These are phyloP conservation scores for Hyles euphorbiae DNA, from an alignment of 1,140 invertebrate genomes.

Conservation along the genomic window DNA sequence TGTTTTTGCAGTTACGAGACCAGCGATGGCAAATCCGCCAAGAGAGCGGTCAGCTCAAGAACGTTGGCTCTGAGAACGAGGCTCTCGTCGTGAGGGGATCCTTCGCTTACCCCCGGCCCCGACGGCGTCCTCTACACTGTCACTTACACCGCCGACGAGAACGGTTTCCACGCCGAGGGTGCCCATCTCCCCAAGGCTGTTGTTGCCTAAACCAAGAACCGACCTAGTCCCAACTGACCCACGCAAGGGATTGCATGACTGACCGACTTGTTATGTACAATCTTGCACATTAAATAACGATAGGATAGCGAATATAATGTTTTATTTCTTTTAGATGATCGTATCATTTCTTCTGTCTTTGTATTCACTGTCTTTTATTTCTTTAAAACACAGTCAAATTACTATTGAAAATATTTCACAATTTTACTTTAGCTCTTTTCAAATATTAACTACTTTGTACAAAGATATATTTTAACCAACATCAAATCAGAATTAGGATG, in stretches of 20 bases:
- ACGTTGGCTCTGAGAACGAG: constrained; percentile 78
- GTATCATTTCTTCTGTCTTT: too few species aligned
- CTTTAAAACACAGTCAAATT: too few species aligned
- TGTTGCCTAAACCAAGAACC: constrained; percentile 8
- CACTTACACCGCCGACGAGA: constrained; percentile 74
- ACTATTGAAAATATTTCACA: too few species aligned
- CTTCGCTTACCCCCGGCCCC: constrained; percentile 75
- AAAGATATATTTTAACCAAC: too few species aligned
- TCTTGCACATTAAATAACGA: constrained; percentile 16
- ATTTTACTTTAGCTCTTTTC: too few species aligned
- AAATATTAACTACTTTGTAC: too few species aligned
- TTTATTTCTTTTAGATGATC: not conserved
- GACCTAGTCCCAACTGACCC: constrained; percentile 29
- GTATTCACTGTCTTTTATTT: too few species aligned
- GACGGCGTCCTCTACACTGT: constrained; percentile 82
- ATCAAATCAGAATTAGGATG: too few species aligned
- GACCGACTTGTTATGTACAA: constrained; percentile 17
- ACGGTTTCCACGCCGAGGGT: constrained; percentile 77
- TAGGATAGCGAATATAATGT: constrained; percentile 26
- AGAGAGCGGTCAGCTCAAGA: constrained; percentile 76
- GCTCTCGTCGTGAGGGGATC: constrained; percentile 76
- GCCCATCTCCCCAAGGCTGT: constrained; percentile 75
- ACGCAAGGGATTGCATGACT: constrained; percentile 11
- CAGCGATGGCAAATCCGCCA: constrained; percentile 76
- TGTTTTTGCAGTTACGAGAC: constrained; percentile 50